Evolutionary conservation across 2,113 vertebrate genomes (phyloP).

Genomic region (Actenoides hombroni): DNA sequence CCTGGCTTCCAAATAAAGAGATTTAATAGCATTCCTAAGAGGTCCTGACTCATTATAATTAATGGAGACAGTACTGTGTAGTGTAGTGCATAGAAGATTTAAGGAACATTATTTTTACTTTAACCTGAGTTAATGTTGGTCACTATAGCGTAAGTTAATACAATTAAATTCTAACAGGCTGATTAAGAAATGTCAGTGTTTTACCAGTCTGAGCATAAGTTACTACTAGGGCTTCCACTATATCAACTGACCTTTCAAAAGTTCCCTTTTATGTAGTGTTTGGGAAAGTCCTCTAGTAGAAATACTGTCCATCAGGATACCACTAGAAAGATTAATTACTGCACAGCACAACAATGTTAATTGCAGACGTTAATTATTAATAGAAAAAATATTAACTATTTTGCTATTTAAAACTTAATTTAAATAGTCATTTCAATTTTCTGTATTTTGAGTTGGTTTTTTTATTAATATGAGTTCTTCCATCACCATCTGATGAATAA

Average conservation of each 20-base stretch:
- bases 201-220: neutral
- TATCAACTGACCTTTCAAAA: neutral
- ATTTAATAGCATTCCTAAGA: neutral
- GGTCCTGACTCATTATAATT: slow-evolving; percentile 13
- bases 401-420: neutral
- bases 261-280: neutral
- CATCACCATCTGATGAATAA: neutral
- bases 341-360: neutral
- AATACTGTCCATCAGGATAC: neutral
- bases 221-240: neutral
- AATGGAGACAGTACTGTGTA: neutral
- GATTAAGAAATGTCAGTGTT: neutral
- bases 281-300: neutral
- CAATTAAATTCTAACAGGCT: neutral
- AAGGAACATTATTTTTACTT: slow-evolving; percentile 6
- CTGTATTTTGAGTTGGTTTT: neutral
- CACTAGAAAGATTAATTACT: neutral
- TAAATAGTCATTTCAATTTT: neutral
- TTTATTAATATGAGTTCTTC: neutral
- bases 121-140: neutral
- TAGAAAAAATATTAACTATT: neutral
- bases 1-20: slow-evolving; percentile 4
- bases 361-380: neutral
- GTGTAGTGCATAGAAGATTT: neutral
- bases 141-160: neutral